Conservation (phyloP, 2,888 invertebrate genomes). For the Idaea biselata region DNA sequence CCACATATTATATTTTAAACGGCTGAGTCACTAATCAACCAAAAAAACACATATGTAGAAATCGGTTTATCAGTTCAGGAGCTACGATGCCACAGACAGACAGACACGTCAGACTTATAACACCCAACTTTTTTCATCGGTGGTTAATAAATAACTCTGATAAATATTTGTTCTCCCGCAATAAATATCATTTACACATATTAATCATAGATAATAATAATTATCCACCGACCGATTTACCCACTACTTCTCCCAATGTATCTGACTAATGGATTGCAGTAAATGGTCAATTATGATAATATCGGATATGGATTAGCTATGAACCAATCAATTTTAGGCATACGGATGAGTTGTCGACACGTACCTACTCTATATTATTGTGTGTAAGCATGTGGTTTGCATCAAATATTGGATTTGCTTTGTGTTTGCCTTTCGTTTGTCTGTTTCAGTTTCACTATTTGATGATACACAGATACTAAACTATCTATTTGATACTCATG, state of each 20-base stretch:
- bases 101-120: too few species aligned
- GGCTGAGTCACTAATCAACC: too few species aligned
- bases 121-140: too few species aligned
- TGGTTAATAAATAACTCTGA: too few species aligned
- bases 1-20: too few species aligned
- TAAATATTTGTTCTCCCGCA: too few species aligned
- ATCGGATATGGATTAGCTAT: neutral
- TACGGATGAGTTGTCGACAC: neutral
- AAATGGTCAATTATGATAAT: neutral
- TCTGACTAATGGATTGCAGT: neutral
- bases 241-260: neutral
- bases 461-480: too few species aligned
- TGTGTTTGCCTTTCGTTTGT: neutral
- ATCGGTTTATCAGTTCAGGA: too few species aligned
- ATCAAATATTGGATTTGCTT: neutral
- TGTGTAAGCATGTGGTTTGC: neutral
- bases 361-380: neutral
- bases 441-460: neutral
- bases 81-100: too few species aligned
- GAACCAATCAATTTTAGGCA: neutral
- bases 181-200: neutral
- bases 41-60: too few species aligned
- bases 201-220: too few species aligned
- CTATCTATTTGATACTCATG: too few species aligned
- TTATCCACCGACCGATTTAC: neutral